Evolutionary conservation across 2,113 vertebrate genomes (phyloP).

Genomic region (Aviceda subcristata): DNA sequence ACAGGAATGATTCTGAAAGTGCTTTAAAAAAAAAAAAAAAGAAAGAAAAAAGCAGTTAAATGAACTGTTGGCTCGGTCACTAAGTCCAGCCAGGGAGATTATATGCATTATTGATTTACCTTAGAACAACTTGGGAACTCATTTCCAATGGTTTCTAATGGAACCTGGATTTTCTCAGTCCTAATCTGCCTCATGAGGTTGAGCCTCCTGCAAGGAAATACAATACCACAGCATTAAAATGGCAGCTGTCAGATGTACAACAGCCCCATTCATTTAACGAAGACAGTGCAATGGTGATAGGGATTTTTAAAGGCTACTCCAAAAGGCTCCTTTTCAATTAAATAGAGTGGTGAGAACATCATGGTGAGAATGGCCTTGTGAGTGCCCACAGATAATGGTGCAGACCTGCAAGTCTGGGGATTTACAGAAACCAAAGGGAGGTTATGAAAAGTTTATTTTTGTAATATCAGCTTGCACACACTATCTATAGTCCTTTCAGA

Average conservation of each 20-base stretch:
- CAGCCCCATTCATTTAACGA: not conserved
- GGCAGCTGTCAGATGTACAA: not conserved
- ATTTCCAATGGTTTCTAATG: constrained; percentile 27
- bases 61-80: not conserved
- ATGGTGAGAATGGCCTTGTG: not conserved
- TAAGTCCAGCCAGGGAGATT: not conserved
- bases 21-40: not conserved
- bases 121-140: constrained; percentile 29
- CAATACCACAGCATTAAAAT: not conserved
- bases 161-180: constrained; percentile 8
- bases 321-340: not conserved
- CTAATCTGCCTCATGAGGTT: not conserved
- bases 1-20: not conserved
- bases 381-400: fast-evolving
- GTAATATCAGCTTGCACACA: not conserved
- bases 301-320: not conserved
- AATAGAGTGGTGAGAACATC: not conserved
- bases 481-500: not conserved
- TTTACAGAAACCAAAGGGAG: not conserved
- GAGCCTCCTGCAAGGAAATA: not conserved
- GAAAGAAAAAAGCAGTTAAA: not conserved
- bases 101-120: not conserved
- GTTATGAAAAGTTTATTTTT: not conserved
- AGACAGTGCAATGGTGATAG: fast-evolving
- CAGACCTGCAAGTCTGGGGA: not conserved